Evolutionary conservation across 2,113 vertebrate species (phyloP), one percentile per base, ranked within the genome.

Genomic region (Clarias magur): DNA sequence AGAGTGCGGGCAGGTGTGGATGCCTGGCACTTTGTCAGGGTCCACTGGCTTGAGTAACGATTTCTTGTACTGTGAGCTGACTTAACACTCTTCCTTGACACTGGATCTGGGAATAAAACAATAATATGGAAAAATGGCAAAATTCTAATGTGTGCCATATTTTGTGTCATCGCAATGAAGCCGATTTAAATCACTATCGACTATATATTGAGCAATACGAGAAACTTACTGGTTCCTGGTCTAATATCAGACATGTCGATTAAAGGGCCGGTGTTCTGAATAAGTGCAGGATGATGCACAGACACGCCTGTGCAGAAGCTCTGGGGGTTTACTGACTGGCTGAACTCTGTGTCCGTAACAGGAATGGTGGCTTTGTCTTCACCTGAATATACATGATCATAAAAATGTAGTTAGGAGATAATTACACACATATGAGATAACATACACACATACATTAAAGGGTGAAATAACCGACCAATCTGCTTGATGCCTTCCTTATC

Each of bases 401-500:
- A 30, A 16, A 54, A 2, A 73, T 1, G 57, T 8, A 80, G 17
- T 7, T 60, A 23, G 54, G 38, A 68, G 42, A 17, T 34, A 30
- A 75, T 62, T 56, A 56, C 16, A 3, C 7, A 75, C 38, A 68
- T 16, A 8, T 38, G 62, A 12, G 81, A 12, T 13, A n/a, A 38
- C 12, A 63, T 65, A 80, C n/a, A 53, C 25, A 81, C 30, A 85
- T 25, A 70, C 48, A 75, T 19, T 59, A 56, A 80, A 75, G 68
- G 12, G 68, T 63, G 72, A 81, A 79, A n/a, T 38, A 70, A 95
- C 97, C 90, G 89, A 99, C 98, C 98, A 67, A 99, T 96, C 92
- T 99, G 98, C 84, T 99, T 99, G 95, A 99, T 99, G 91, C 98
- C 98, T 83, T 99, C 98, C 93, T 99, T 99, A 95, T 99, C 98